phyloP scores from a whole-genome alignment of 2,888 invertebrate genomes.

The Marronus borbonicus region DNA sequence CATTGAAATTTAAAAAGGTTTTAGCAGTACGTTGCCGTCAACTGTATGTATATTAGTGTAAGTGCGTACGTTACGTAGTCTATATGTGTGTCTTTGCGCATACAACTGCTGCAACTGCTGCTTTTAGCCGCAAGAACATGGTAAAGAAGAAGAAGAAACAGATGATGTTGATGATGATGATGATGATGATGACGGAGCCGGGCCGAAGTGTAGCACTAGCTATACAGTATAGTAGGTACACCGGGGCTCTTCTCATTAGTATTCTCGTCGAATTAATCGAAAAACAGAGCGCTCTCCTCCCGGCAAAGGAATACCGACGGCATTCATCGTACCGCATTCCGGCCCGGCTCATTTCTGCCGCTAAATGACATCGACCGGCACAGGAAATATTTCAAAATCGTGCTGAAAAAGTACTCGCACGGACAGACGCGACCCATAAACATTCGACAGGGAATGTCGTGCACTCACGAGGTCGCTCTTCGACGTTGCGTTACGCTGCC shows the following conservation, averaged over 20 bases:
- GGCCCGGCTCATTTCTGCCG: conserved; percentile 67
- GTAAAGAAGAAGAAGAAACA: neutral
- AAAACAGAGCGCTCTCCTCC: conserved; percentile 65
- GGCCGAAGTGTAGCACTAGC: conserved; percentile 17
- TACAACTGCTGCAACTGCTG: no score
- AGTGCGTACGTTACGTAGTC: no score
- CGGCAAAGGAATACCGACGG: conserved; percentile 68
- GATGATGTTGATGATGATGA: conserved; percentile 26
- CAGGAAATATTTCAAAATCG: conserved; percentile 70
- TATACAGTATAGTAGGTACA: conserved; percentile 22
- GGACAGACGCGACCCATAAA: conserved; percentile 67
- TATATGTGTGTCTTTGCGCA: no score
- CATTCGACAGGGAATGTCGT: conserved; percentile 64
- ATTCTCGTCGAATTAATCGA: conserved; percentile 70
- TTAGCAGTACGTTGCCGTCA: no score
- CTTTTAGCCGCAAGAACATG: no score
- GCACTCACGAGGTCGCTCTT: conserved; percentile 31
- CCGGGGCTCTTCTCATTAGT: conserved; percentile 65
- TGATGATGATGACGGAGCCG: conserved; percentile 20
- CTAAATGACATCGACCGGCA: conserved; percentile 68
- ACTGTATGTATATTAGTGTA: no score
- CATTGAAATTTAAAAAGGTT: no score
- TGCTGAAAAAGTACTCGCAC: conserved; percentile 67
- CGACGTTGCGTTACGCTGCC: neutral
- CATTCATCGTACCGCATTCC: conserved; percentile 67